Conservation (phyloP, 2,113 vertebrate species). For the Grantiella picta region DNA sequence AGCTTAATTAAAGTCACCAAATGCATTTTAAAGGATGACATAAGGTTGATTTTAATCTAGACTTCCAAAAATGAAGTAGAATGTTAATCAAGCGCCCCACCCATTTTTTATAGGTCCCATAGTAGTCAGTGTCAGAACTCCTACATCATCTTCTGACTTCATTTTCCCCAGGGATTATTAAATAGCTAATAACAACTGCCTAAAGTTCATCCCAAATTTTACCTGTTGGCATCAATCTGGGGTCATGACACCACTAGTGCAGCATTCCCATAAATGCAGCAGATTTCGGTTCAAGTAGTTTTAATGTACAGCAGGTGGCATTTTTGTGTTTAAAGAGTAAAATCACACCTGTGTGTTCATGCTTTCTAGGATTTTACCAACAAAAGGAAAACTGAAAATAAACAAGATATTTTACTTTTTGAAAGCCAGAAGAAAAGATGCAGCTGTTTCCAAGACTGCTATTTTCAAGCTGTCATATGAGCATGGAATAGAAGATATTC, state of each 20-base stretch:
- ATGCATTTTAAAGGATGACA: slow-evolving; percentile 6
- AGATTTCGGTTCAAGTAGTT: not conserved
- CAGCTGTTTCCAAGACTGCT: not conserved
- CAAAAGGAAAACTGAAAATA: slow-evolving; percentile 9
- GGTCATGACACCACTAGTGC: not conserved
- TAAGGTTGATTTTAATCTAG: slow-evolving; percentile 42
- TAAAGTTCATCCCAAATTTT: not conserved
- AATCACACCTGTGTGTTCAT: slow-evolving; percentile 30
- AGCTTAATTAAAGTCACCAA: slow-evolving; percentile 18
- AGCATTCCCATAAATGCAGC: not conserved
- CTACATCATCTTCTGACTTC: slow-evolving; percentile 17
- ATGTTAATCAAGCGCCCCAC: slow-evolving; percentile 6
- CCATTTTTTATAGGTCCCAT: not conserved
- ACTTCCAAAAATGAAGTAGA: not conserved
- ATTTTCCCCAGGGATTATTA: slow-evolving; percentile 21
- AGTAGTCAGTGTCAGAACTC: not conserved
- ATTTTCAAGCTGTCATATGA: not conserved
- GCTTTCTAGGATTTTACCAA: slow-evolving; percentile 28
- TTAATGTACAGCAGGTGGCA: slow-evolving; percentile 13
- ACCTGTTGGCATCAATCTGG: slow-evolving; percentile 7
- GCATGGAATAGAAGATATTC: not conserved
- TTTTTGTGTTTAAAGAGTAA: slow-evolving; percentile 1
- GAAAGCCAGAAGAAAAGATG: not conserved
- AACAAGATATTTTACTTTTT: not conserved
- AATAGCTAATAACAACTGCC: slow-evolving; percentile 18